Evolutionary conservation across 2,797 vertebrate genomes (phyloP), one percentile per base, ranked within the genome.

Genomic region (Girardinus metallicus): DNA sequence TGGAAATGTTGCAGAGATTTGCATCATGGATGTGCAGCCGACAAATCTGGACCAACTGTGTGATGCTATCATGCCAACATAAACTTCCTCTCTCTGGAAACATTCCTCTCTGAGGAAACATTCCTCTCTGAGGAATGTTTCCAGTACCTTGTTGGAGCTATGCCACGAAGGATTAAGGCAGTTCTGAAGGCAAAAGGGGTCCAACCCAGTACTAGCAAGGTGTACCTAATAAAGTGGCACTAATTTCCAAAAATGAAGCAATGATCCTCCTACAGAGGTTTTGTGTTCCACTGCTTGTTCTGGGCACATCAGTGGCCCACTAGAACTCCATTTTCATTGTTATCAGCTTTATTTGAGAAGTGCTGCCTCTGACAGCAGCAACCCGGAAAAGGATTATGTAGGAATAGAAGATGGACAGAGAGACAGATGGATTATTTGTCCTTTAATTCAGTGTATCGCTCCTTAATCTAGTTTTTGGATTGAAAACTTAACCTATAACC

Each of bases 11-110:
- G 21, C 0, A 77, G 83, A 89, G 79, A 91, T 87, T 90, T 0
- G 0, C 85, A 89, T 89, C 55, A 84, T 91, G 79, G 81, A 89
- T 87, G 81, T 91, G 83, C 80, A 91, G 86, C 91, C 62, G 62
- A 93, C 81, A 92, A 91, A 51, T 51, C 49, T 51, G 49, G 49
- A 51, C 7, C 49, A 51, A 23, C 49, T 23, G 18, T 0, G 1
- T 51, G 49, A 51, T 23, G 18, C 49, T 51, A 51, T 51, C 18
- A 49, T 18, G 18, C 21, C 18, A 49, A 49, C 18, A 9, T 51
- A 7, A 18, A 49, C 47, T n/a, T n/a, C n/a, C n/a, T n/a, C n/a
- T n/a, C n/a, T n/a, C n/a, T n/a, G n/a, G n/a, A n/a, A n/a, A n/a
- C n/a, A n/a, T n/a, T n/a, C n/a, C 18, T 21, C 16, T 7, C 18